These are phyloP conservation scores for Synaphobranchus kaupii DNA, from an alignment of 2,797 vertebrate genomes.

Conservation along the genomic window DNA sequence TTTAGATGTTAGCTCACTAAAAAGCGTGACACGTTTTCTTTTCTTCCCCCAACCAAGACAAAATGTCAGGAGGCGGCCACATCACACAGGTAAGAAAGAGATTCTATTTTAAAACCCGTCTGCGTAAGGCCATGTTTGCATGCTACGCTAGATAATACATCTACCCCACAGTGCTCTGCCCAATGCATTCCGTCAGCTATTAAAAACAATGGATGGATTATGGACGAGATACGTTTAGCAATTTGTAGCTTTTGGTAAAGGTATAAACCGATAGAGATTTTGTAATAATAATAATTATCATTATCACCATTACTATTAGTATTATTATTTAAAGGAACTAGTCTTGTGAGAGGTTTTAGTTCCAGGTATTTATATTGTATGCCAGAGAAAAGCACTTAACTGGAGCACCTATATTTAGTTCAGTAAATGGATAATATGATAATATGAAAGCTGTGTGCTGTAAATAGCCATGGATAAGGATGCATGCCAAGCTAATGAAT, in stretches of 20 bases:
- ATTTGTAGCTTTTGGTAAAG: not conserved
- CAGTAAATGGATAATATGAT: conserved; percentile 8
- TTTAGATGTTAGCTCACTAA: not conserved
- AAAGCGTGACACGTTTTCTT: not conserved
- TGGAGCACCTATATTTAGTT: not conserved
- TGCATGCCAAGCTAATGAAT: not conserved
- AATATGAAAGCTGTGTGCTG: not conserved
- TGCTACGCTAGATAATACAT: not conserved
- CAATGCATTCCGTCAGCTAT: not conserved
- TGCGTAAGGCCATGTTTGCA: not conserved
- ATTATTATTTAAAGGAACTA: not conserved
- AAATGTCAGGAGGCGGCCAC: not conserved
- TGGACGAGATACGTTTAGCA: not conserved
- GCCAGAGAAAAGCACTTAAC: not conserved
- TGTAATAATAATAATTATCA: not conserved
- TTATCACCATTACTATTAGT: not conserved
- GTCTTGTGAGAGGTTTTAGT: not conserved
- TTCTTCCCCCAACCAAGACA: not conserved
- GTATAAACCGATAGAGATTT: not conserved
- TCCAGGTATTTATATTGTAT: not conserved
- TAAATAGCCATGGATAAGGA: not conserved
- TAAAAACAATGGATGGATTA: not conserved
- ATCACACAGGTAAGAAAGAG: not conserved
- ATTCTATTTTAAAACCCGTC: not conserved
- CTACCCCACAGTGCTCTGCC: not conserved